Conservation (phyloP, 2,888 invertebrate species). For the Sipunculus nudus region DNA sequence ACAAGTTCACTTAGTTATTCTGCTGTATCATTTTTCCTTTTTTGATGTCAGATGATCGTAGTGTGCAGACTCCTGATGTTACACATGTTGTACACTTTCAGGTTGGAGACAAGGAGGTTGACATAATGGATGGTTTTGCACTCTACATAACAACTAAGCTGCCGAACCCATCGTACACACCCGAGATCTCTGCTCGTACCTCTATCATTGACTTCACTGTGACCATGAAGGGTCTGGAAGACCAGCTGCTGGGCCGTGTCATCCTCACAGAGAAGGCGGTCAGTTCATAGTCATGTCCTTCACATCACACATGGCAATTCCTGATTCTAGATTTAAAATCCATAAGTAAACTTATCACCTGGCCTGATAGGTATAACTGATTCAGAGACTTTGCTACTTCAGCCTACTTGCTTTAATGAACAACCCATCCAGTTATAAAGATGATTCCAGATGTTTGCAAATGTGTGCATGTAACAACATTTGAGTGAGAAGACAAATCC, state of each 20-base stretch:
- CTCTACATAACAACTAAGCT: conserved; percentile 67
- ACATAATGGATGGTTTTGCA: conserved; percentile 65
- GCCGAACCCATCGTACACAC: conserved; percentile 66
- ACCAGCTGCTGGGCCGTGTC: conserved; percentile 66
- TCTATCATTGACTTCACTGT: conserved; percentile 68
- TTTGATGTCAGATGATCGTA: too few species aligned
- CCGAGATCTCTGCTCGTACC: conserved; percentile 66
- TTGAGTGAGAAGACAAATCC: too few species aligned
- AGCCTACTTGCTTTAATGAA: too few species aligned
- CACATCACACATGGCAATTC: not conserved
- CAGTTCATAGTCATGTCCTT: conserved; percentile 37
- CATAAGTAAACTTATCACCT: not conserved
- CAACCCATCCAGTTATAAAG: too few species aligned
- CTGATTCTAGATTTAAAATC: not conserved
- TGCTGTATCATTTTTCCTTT: too few species aligned
- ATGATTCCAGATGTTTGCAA: too few species aligned
- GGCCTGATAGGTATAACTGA: too few species aligned
- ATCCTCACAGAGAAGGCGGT: conserved; percentile 66
- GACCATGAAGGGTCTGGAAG: conserved; percentile 68
- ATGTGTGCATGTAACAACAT: too few species aligned
- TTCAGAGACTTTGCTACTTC: too few species aligned
- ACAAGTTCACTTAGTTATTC: too few species aligned
- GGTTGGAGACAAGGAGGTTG: conserved; percentile 68
- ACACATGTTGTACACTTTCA: too few species aligned
- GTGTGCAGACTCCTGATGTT: too few species aligned